Conservation (phyloP, 2,113 vertebrate species). For the Daubentonia madagascariensis region DNA sequence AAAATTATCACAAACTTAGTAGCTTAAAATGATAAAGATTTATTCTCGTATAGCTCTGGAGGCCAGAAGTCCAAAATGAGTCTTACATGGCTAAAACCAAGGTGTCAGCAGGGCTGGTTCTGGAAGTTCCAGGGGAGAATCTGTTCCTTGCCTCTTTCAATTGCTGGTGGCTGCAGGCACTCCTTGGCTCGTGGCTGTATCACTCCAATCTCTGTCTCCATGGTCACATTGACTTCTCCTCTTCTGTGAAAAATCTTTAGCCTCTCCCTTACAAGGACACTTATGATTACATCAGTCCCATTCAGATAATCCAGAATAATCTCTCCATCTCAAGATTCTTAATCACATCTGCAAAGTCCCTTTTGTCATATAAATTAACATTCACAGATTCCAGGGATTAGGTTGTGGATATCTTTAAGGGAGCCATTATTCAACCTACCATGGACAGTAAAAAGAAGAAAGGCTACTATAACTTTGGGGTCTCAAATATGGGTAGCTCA, state of each 20-base stretch:
- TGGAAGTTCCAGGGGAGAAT: not conserved
- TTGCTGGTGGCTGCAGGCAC: not conserved
- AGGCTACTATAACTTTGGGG: not conserved
- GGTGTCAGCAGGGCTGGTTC: not conserved
- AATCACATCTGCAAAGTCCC: not conserved
- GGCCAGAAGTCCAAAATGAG: not conserved
- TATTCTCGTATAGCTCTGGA: not conserved
- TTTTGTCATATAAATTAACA: not conserved
- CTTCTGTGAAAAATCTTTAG: not conserved
- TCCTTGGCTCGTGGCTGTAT: not conserved
- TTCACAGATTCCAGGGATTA: not conserved
- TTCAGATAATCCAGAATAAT: not conserved
- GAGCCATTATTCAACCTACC: not conserved
- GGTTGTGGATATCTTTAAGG: not conserved
- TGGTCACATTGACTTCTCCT: not conserved
- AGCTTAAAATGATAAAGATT: not conserved
- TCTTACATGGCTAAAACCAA: not conserved
- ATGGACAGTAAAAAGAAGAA: not conserved
- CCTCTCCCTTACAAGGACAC: not conserved
- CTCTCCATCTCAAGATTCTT: not conserved
- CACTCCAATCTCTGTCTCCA: not conserved
- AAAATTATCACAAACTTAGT: not conserved
- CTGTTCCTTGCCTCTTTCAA: not conserved
- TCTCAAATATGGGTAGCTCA: not conserved
- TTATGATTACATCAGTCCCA: not conserved